Evolutionary conservation across 2,113 vertebrate genomes (phyloP), one percentile per base, ranked within the genome.

Genomic region (Natator depressus): DNA sequence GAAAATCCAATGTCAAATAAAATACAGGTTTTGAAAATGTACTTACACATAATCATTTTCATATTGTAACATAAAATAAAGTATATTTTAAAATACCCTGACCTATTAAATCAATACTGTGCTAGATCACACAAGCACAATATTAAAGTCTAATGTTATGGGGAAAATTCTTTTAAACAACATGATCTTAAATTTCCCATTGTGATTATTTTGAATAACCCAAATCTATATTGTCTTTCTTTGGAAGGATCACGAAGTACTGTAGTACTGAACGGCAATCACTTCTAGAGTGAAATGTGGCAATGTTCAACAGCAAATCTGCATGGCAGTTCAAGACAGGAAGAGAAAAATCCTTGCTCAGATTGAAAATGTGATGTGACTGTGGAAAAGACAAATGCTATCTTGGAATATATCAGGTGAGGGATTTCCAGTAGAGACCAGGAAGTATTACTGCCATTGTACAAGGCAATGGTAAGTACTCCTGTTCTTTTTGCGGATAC

Each of bases 1-100:
- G 84, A 90, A 93, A 93, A 81, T 53, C 19, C 72, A 84, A 93
- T 42, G 89, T 95, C 24, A 16, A 89, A 94, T 80, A 10, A 97
- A 90, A 90, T 80, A 20, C 31, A 75, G 84, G 86, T 86, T 78
- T 29, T 51, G 91, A 85, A 95, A 89, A 46, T 24, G 38, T 72
- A 90, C 42, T 89, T 59, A 12, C 78, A 24, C 1, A 46, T 89
- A 81, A 87, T 79, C 27, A 75, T 88, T 83, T 80, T 78, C 24
- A 27, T 78, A 47, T 42, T 46, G 25, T 8, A 78, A 78, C 72
- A 57, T 72, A 89, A 13, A 88, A 54, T 12, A 95, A 94, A 80
- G 13, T 1, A 25, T 62, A 82, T 85, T 91, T 91, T 65, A 89
- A 88, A 29, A n/a, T 29, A 31, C 20, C 17, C n/a, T 8, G 4